Base-by-base conservation (phyloP, 2,797 vertebrate genomes). In the Enoplosus armatus region DNA sequence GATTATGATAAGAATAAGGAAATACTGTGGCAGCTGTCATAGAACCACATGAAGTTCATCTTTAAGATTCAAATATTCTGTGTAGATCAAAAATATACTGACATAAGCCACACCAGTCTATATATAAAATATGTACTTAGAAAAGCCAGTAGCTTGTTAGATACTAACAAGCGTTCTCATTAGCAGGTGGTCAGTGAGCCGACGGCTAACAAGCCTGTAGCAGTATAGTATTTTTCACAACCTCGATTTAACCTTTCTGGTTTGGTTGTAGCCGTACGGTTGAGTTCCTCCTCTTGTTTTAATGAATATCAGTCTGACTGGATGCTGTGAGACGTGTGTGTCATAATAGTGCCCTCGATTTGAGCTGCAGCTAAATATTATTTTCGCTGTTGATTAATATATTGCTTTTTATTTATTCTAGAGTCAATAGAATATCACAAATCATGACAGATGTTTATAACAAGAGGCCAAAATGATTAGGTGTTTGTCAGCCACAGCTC, bases 161-260 rank as follows among this genome's bases (percentile, higher is more conserved):
- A 68, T 22, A 11, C 27, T 6, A 71, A 76, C 66, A 69, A 31
- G 37, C 3, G 15, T 47, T 69, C 33, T 84, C 64, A 74, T 82
- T 72, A 75, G 62, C 43, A 51, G 72, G 15, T 50, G 61, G 72
- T 61, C 60, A 53, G 47, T 10, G 48, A 26, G 76, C 31, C 0
- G 7, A 37, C 14, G 8, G 68, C 51, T 71, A 73, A 82, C 59
- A 26, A 84, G 77, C 69, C 16, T 22, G 15, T 33, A 72, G 72
- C 60, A 43, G 26, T 10, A 2, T 67, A 80, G 76, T 75, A 11
- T 61, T 55, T 77, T 67, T 67, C 15, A 74, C 72, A 29, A 8
- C 51, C 14, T 56, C 1, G 8, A 43, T 71, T 74, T 55, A 79
- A 77, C 73, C 29, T 76, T 45, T 55, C 33, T 65, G 62, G 27